Base-by-base conservation (phyloP, 2,113 vertebrate genomes). In the Lepisosteus oculatus region DNA sequence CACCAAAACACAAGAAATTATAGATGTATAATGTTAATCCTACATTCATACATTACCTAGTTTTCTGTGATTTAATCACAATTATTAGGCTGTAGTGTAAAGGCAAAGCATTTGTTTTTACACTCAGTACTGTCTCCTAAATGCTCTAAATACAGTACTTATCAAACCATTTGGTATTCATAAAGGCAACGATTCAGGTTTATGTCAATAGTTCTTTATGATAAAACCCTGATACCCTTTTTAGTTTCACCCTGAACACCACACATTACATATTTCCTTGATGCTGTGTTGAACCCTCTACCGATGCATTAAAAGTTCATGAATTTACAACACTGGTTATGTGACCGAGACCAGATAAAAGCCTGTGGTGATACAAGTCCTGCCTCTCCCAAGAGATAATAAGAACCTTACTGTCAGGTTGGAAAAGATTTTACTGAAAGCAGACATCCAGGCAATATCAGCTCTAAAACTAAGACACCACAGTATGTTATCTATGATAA, bases 361-460 rank as follows among this genome's bases (percentile, higher is more conserved):
- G 67, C 67, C 55, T 69, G 17, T 43, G 67, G 67, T 43, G 55
- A 57, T 69, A 69, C 55, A 59, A 44, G 54, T 41, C 54, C 67
- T 8, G 67, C 13, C 43, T 69, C 67, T 55, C 67, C 67, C 42
- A 12, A 55, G 67, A 69, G 67, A 57, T 69, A 59, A 56, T 69
- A 29, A 56, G 67, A 29, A 69, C 55, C 67, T 69, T n/a, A 59
- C 54, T 57, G 7, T 13, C 29, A 57, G 55, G 54, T 59, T 69
- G 67, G 67, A 17, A 69, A 69, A 69, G 67, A 55, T n/a, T 69
- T 69, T 47, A 45, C 55, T 17, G 43, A 59, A 42, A 69, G 67
- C 54, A 42, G 15, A 29, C 6, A 43, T 43, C 9, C 51, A 56
- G 55, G 54, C 54, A 41, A 14, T 17, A 17, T 68, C 45, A 69